A percentile compares a stretch with the other conserved stretches of the same genome.
Evolutionary conservation across 2,797 vertebrate species (phyloP).

Genomic region (Galaxias olidus): DNA sequence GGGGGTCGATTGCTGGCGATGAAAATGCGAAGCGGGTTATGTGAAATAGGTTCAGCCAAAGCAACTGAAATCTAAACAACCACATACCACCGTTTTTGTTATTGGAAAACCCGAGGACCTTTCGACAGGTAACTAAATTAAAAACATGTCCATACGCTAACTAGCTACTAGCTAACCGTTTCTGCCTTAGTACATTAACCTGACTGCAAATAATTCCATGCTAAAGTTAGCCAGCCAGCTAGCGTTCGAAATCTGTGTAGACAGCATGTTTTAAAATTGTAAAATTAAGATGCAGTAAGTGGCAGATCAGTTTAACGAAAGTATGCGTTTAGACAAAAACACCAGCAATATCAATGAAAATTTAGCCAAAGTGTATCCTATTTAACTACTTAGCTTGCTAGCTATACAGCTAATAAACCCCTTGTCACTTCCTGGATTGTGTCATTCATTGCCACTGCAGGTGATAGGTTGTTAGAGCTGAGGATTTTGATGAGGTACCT

Average conservation of each 20-base stretch:
- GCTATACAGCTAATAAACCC: too few relatives aligned
- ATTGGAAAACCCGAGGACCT: background rate
- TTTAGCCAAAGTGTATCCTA: too few relatives aligned
- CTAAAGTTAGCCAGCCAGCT: background rate
- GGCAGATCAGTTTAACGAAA: too few relatives aligned
- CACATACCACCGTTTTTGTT: background rate
- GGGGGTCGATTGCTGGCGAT: slow-evolving; percentile 10
- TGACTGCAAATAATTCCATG: too few relatives aligned
- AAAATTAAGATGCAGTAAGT: too few relatives aligned
- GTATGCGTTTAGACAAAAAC: too few relatives aligned
- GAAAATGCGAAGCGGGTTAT: slow-evolving; percentile 13
- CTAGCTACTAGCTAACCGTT: too few relatives aligned
- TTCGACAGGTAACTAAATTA: slow-evolving; percentile 40
- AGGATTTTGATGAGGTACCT: background rate
- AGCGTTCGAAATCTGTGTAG: background rate
- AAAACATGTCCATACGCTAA: background rate
- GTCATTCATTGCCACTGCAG: background rate
- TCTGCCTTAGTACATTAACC: background rate
- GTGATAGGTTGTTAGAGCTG: background rate
- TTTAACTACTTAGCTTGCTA: background rate
- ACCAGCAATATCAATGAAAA: too few relatives aligned
- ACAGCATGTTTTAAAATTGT: too few relatives aligned
- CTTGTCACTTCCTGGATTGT: slow-evolving; percentile 6
- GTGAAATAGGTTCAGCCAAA: slow-evolving; percentile 37
- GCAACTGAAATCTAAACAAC: slow-evolving; percentile 23